These are phyloP conservation scores for Atta texana DNA, from an alignment of 1,140 invertebrate genomes.

Conservation along the genomic window DNA sequence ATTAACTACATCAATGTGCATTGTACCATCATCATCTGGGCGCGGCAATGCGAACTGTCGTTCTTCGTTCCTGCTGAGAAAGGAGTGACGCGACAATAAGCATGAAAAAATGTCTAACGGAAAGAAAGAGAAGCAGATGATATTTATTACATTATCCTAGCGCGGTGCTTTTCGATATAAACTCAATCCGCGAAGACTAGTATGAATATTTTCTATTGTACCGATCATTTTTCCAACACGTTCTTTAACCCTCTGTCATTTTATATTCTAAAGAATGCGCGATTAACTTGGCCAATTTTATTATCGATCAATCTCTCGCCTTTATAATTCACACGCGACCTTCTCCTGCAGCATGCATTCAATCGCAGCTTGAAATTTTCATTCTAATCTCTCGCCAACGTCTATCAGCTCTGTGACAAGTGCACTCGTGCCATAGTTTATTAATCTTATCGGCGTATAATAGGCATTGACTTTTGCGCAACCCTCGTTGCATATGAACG, in stretches of 20 bases:
- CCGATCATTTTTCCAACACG: not conserved
- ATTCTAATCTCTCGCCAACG: not conserved
- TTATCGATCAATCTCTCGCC: not conserved
- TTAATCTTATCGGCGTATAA: slow-evolving; percentile 54
- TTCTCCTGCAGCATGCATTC: not conserved
- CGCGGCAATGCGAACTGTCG: slow-evolving; percentile 66
- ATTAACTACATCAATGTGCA: slow-evolving; percentile 60
- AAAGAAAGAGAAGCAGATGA: slow-evolving; percentile 56
- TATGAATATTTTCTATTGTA: slow-evolving; percentile 20
- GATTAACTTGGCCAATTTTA: slow-evolving; percentile 5
- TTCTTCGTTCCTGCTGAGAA: slow-evolving; percentile 62
- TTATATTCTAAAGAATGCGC: not conserved
- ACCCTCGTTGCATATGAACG: slow-evolving; percentile 11
- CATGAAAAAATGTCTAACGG: slow-evolving; percentile 39
- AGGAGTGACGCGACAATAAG: slow-evolving; percentile 62
- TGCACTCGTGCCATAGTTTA: slow-evolving; percentile 25
- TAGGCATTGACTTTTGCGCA: slow-evolving; percentile 48
- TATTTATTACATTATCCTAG: slow-evolving; percentile 45
- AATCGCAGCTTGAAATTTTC: slow-evolving; percentile 27
- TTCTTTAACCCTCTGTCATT: not conserved
- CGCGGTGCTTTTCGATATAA: slow-evolving; percentile 1
- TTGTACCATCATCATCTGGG: slow-evolving; percentile 72
- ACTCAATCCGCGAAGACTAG: not conserved
- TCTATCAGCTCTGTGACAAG: slow-evolving; percentile 45
- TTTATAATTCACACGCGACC: slow-evolving; percentile 9